A percentile compares a stretch with the other conserved stretches of the same genome.
These are phyloP conservation scores for Zaprionus ornatus DNA, from an alignment of 1,140 invertebrate genomes.

Conservation along the genomic window DNA sequence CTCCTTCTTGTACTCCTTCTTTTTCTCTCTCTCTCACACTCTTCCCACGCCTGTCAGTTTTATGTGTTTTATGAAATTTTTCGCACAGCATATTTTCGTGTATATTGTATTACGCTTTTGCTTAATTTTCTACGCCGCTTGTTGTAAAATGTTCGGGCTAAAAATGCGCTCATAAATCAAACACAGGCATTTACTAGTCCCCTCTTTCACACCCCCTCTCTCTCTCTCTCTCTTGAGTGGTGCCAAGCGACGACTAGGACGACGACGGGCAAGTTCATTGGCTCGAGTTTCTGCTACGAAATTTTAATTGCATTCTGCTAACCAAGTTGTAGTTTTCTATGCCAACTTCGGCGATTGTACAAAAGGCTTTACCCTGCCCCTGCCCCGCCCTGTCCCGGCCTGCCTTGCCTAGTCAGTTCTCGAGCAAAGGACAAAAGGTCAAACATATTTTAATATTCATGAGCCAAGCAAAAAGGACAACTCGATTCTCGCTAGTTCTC, in stretches of 20 bases:
- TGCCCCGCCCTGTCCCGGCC: not conserved
- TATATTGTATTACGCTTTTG: slow-evolving; percentile 71
- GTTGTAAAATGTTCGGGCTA: slow-evolving; percentile 51
- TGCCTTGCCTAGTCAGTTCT: not conserved
- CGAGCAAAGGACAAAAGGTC: slow-evolving; percentile 62
- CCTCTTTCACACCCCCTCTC: not conserved
- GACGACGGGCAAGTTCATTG: slow-evolving; percentile 62
- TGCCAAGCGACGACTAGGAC: slow-evolving; percentile 16
- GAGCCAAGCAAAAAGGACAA: slow-evolving; percentile 31
- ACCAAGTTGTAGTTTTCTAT: slow-evolving; percentile 64
- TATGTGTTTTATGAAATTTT: slow-evolving; percentile 79
- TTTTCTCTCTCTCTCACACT: not conserved
- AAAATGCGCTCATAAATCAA: slow-evolving; percentile 78
- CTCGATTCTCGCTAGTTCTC: not conserved
- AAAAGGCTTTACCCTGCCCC: slow-evolving; percentile 27
- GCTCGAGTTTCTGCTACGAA: slow-evolving; percentile 45
- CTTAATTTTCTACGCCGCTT: slow-evolving; percentile 66
- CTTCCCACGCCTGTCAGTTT: slow-evolving; percentile 64
- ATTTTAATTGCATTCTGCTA: slow-evolving; percentile 78
- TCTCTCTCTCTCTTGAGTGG: slow-evolving; percentile 14
- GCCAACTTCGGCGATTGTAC: slow-evolving; percentile 60
- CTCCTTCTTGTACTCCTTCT: not conserved
- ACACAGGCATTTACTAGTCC: slow-evolving; percentile 55
- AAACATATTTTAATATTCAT: slow-evolving; percentile 74
- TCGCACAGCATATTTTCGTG: slow-evolving; percentile 69